Evolutionary conservation across 2,888 invertebrate species (phyloP).

Genomic region (Amblyteles armatorius): DNA sequence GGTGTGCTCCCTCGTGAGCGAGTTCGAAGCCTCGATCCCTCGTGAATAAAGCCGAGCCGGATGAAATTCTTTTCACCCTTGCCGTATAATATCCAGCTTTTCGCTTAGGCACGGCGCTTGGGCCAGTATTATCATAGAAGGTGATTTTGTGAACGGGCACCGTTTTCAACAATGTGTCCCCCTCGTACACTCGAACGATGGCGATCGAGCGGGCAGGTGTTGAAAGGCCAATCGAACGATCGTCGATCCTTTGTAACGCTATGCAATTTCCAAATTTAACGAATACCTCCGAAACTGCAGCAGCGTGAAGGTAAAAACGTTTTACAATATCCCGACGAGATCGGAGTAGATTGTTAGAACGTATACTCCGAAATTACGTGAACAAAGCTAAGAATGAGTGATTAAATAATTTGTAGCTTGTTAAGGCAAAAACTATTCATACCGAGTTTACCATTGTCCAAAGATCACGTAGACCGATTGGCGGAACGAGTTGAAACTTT

Average conservation of each 20-base stretch:
- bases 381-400: background rate
- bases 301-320: slow-evolving; percentile 33
- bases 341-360: slow-evolving; percentile 24
- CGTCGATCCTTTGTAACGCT: slow-evolving; percentile 13
- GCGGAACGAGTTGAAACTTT: background rate
- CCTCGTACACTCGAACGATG: slow-evolving; percentile 10
- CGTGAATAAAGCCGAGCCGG: slow-evolving; percentile 36
- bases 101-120: slow-evolving; percentile 54
- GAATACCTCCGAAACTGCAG: slow-evolving; percentile 52
- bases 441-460: background rate
- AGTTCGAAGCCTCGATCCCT: slow-evolving; percentile 24
- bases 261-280: slow-evolving; percentile 67
- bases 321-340: slow-evolving; percentile 40
- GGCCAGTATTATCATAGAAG: slow-evolving; percentile 59
- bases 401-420: background rate
- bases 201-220: slow-evolving; percentile 66
- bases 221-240: slow-evolving; percentile 66
- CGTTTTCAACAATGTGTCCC: slow-evolving; percentile 52
- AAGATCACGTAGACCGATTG: background rate
- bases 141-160: slow-evolving; percentile 46
- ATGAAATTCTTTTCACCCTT: slow-evolving; percentile 51
- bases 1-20: slow-evolving; percentile 50
- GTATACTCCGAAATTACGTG: slow-evolving; percentile 32
- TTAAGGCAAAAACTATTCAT: background rate
- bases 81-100: slow-evolving; percentile 52